These are phyloP conservation scores for Poecilia wingei DNA, from an alignment of 2,797 vertebrate genomes.

Conservation along the genomic window DNA sequence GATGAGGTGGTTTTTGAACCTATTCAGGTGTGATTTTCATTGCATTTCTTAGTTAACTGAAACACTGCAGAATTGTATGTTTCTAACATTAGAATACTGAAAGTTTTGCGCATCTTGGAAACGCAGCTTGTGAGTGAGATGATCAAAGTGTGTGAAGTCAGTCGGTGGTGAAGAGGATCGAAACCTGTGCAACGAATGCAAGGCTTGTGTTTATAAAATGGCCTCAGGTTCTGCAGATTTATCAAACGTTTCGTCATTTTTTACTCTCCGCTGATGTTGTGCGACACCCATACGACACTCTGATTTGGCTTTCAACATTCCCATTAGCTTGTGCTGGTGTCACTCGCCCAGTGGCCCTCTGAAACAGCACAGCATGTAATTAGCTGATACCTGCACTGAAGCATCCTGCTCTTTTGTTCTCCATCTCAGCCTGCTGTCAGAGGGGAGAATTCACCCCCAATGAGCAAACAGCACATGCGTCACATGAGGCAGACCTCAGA, in stretches of 20 bases:
- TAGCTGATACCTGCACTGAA: constrained; percentile 49
- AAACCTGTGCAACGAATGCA: constrained; percentile 2
- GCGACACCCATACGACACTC: background rate
- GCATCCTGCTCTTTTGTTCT: constrained; percentile 45
- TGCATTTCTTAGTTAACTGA: too few species aligned
- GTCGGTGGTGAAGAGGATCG: background rate
- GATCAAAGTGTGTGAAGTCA: background rate
- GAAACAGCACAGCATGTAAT: constrained; percentile 30
- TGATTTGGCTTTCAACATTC: constrained; percentile 37
- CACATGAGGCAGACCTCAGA: constrained; percentile 22
- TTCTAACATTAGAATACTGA: too few species aligned
- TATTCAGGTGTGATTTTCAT: too few species aligned
- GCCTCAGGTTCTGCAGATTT: constrained; percentile 24
- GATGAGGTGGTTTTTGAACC: too few species aligned
- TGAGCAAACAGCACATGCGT: constrained; percentile 2
- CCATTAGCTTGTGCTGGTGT: constrained; percentile 26
- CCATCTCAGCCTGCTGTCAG: constrained; percentile 23
- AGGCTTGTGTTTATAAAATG: constrained; percentile 41
- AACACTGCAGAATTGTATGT: too few species aligned
- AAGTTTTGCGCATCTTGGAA: too few species aligned
- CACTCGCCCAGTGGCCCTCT: constrained; percentile 15
- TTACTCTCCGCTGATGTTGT: constrained; percentile 12
- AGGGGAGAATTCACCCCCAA: constrained; percentile 16
- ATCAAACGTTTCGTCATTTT: constrained; percentile 12
- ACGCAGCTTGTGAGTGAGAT: constrained; percentile 2